A percentile compares a stretch with the other conserved stretches of the same genome.
These are phyloP conservation scores for Drusus annulatus DNA, from an alignment of 1,140 invertebrate genomes.

Conservation along the genomic window DNA sequence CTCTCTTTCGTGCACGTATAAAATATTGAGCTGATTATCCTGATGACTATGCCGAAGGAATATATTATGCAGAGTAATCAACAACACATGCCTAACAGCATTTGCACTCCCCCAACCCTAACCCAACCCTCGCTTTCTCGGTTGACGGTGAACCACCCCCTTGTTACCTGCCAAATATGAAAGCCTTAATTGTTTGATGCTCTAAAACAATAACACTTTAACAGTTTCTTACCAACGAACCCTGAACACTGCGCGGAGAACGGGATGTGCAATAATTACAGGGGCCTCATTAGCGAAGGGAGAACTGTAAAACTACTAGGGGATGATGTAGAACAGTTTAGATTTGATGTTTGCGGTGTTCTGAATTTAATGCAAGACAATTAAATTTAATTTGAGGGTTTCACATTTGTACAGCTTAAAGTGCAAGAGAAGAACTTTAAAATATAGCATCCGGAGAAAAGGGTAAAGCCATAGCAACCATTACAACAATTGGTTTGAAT, in stretches of 20 bases:
- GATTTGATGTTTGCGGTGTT: slow-evolving; percentile 38
- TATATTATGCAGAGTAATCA: slow-evolving; percentile 16
- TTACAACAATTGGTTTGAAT: too few relatives aligned
- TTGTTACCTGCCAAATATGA: slow-evolving; percentile 56
- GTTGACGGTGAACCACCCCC: slow-evolving; percentile 33
- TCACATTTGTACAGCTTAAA: neutral
- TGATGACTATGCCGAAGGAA: too few relatives aligned
- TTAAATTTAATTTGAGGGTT: slow-evolving; percentile 19
- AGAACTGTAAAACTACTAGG: neutral
- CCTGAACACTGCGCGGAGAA: neutral
- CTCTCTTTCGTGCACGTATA: too few relatives aligned
- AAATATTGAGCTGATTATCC: too few relatives aligned
- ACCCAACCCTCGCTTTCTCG: neutral
- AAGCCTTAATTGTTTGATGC: slow-evolving; percentile 58
- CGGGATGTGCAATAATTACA: slow-evolving; percentile 24
- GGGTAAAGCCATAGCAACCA: too few relatives aligned
- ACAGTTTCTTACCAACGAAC: slow-evolving; percentile 39
- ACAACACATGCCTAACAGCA: slow-evolving; percentile 6
- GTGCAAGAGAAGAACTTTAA: too few relatives aligned
- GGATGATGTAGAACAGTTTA: slow-evolving; percentile 24
- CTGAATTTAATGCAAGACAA: slow-evolving; percentile 21
- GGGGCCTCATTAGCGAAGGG: slow-evolving; percentile 13
- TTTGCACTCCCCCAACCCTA: slow-evolving; percentile 4
- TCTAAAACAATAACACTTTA: slow-evolving; percentile 56
- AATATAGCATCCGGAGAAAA: too few relatives aligned